Base-by-base conservation (phyloP, 2,113 vertebrate genomes). In the Rynchops niger region DNA sequence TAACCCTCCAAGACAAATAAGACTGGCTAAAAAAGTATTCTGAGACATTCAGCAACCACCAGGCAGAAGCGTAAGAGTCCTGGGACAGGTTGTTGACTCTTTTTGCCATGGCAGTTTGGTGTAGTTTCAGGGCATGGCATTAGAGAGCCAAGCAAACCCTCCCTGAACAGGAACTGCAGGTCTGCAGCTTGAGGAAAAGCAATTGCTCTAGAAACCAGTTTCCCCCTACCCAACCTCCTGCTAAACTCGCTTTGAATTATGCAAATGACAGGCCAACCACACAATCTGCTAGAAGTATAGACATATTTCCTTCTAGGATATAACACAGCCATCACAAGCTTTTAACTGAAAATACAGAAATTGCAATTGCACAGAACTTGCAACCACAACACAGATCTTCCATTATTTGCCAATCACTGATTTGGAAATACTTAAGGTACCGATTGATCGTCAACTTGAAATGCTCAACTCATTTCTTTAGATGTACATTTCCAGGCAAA, bases 31-130 rank as follows among this genome's bases (percentile, higher is more conserved):
- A 4, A 20, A 17, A 40, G 20, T 26, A 8, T 20, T 25, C 26
- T 0, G 26, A 36, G 78, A 47, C 45, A 50, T 5, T n/a, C 30
- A 11, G 32, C 22, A 29, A 79, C 32, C 4, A 12, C 32, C 21
- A 59, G 27, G 16, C 21, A 40, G 27, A 61, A 26, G 2, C 4
- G 1, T 13, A 34, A 29, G 12, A 52, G 27, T 15, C 6, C 65
- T 62, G 59, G 38, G 22, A 72, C 12, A 3, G 1, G 11, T 0
- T 25, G 11, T 6, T 30, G 52, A 29, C 7, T 5, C 42, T 42
- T 63, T 67, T 26, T 58, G 30, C 55, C 67, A 20, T 15, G 27
- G 29, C 52, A 29, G 16, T 30, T 53, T 38, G 36, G 26, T 58
- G 63, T 3, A 11, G n/a, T 49, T 71, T 49, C 81, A n/a, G 52